Percentiles rank a stretch among this genome's conserved stretches.
These are phyloP conservation scores for Trachops cirrhosus DNA, from an alignment of 2,797 vertebrate species.

Conservation along the genomic window DNA sequence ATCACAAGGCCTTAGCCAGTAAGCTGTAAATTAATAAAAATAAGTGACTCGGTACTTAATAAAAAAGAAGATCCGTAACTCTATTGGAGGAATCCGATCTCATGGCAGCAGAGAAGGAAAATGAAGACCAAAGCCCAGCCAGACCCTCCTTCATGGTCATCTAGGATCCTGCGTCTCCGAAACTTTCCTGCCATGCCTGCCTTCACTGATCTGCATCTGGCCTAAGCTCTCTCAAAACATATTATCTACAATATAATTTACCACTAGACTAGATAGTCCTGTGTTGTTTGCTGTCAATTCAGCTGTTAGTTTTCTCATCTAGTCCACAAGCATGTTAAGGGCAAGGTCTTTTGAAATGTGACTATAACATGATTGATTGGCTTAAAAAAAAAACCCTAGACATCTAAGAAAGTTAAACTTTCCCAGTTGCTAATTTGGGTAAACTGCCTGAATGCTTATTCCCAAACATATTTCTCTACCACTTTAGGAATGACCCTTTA, in stretches of 20 bases:
- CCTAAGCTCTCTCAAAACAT: neutral
- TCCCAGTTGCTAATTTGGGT: neutral
- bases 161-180: neutral
- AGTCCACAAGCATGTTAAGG: neutral
- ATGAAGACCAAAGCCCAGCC: neutral
- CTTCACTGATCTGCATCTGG: neutral
- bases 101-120: neutral
- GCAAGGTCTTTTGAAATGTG: constrained; percentile 34
- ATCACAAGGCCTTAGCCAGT: neutral
- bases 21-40: neutral
- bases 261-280: neutral
- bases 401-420: constrained; percentile 24
- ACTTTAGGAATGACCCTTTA: neutral
- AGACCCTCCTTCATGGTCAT: neutral
- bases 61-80: neutral
- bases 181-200: neutral
- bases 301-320: constrained; percentile 16
- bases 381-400: neutral
- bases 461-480: neutral
- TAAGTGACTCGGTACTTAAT: neutral
- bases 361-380: neutral
- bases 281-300: neutral
- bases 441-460: neutral
- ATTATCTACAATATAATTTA: neutral
- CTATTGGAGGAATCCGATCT: neutral